Evolutionary conservation across 2,888 invertebrate genomes (phyloP), one percentile per base, ranked within the genome.

Genomic region (Ormyrus pomaceus): DNA sequence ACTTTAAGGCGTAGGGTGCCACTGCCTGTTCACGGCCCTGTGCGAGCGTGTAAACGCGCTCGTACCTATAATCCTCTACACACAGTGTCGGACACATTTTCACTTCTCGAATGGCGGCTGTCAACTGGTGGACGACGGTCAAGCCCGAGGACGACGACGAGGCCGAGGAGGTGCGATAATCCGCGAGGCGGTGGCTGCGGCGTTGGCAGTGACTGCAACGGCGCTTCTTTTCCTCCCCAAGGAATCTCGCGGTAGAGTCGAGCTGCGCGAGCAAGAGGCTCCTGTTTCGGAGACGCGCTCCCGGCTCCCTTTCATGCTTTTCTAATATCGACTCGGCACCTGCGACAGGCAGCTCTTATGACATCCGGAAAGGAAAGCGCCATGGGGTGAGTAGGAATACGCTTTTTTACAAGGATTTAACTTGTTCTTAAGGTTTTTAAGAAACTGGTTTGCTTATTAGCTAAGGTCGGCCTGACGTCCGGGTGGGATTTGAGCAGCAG

Each of bases 301-400:
- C 19, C 19, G 19, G 19, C 71, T 55, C 13, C 55, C 6, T 77
- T 72, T 71, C 59, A 79, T 79, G 70, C 74, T 64, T 70, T 64
- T 64, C 58, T 79, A 69, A 79, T 19, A 19, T 69, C 65, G 64
- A 62, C 51, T 69, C 55, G 4, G n/a, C 72, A 56, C 34, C 13
- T 59, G 13, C 46, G 51, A 13, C 66, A 74, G 62, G 59, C 85
- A 84, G 84, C 82, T 88, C 89, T 86, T 88, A 95, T 95, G 95
- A 95, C 95, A 93, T 94, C 94, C 91, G 95, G 95, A 92, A 95
- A 95, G 92, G 95, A 95, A 92, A 53, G 58, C 55, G 94, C 94
- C 87, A 95, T 95, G 95, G 95, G 95, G 95, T 95, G 91, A 94
- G 93, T 93, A 19, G 19, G 19, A 19, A 19, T 19, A 19, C 19